These are phyloP conservation scores for Netelia inedita DNA, from an alignment of 2,888 invertebrate genomes.

Conservation along the genomic window DNA sequence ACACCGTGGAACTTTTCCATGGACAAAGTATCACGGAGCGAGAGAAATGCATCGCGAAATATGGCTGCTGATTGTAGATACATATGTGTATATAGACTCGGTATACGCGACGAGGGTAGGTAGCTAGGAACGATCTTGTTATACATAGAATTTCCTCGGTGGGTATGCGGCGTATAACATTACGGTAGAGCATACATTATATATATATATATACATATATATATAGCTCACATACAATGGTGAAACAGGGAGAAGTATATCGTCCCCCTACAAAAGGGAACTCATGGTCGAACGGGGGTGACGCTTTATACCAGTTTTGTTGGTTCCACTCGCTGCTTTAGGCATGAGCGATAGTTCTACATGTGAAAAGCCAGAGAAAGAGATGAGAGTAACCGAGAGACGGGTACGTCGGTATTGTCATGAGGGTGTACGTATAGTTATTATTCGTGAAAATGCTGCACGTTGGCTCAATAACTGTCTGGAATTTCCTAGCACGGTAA, in stretches of 20 bases:
- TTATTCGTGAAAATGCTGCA: too few relatives aligned
- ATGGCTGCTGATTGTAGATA: conserved; percentile 14
- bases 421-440: too few relatives aligned
- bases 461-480: too few relatives aligned
- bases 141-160: conserved; percentile 3
- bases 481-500: too few relatives aligned
- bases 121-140: conserved; percentile 43
- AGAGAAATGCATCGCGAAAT: conserved; percentile 51
- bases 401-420: too few relatives aligned
- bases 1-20: conserved; percentile 30
- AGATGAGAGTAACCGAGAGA: neutral
- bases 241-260: neutral
- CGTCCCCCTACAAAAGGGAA: neutral
- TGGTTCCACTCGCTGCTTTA: neutral
- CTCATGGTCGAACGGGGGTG: neutral
- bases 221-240: neutral
- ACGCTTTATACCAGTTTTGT: neutral
- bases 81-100: neutral
- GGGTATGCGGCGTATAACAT: neutral
- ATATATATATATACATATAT: neutral
- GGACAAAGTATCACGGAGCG: conserved; percentile 18
- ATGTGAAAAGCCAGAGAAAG: neutral
- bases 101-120: neutral
- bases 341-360: neutral
- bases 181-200: neutral